phyloP scores from a whole-genome alignment of 2,888 invertebrate genomes.

The Drosophila robusta region DNA sequence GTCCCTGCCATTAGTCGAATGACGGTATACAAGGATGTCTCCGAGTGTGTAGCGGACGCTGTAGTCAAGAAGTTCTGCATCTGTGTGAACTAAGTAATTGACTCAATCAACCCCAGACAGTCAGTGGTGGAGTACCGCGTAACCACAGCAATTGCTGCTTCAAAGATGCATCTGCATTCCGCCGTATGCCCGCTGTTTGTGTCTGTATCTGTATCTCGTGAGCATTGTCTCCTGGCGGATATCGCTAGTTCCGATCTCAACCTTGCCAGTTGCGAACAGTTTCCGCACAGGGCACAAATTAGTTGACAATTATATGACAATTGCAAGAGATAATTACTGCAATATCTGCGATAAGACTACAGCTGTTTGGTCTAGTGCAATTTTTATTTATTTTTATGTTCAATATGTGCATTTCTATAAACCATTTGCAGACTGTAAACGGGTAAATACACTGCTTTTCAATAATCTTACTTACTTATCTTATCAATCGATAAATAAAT shows the following conservation, averaged over 20 bases:
- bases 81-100: constrained; percentile 26
- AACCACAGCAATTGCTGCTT: constrained; percentile 9
- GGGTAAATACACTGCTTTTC: not conserved
- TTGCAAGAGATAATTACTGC: constrained; percentile 38
- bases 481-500: constrained; percentile 4
- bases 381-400: not conserved
- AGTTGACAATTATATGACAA: constrained; percentile 69
- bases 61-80: constrained; percentile 79
- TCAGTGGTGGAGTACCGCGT: constrained; percentile 13
- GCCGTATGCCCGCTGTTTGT: not conserved
- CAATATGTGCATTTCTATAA: not conserved
- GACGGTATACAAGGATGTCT: constrained; percentile 11
- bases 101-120: constrained; percentile 16
- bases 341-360: constrained; percentile 2
- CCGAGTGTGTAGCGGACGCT: constrained; percentile 49
- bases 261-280: constrained; percentile 20
- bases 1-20: constrained; percentile 43
- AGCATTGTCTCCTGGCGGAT: constrained; percentile 38
- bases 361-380: constrained; percentile 1
- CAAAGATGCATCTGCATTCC: constrained; percentile 38
- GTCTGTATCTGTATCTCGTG: constrained; percentile 8
- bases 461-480: constrained; percentile 1
- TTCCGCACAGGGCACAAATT: constrained; percentile 54
- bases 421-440: not conserved
- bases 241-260: constrained; percentile 54